A percentile compares a stretch with the other conserved stretches of the same genome.
Evolutionary conservation across 2,888 invertebrate genomes (phyloP).

Genomic region (Tipula vernalis): DNA sequence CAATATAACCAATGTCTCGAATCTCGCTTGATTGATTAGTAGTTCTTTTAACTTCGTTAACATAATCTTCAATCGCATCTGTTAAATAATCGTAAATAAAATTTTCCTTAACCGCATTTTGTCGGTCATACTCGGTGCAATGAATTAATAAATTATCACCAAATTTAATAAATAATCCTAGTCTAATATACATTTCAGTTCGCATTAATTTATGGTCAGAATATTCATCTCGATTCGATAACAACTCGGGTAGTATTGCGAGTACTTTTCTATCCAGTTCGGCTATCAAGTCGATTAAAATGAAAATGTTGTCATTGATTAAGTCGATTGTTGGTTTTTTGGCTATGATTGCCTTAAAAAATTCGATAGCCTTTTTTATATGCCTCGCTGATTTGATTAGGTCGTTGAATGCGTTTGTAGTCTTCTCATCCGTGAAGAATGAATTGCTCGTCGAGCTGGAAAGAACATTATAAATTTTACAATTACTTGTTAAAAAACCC

Average conservation of each 20-base stretch:
- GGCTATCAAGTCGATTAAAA: background rate
- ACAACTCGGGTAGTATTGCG: background rate
- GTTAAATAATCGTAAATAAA: background rate
- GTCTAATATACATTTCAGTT: background rate
- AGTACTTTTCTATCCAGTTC: background rate
- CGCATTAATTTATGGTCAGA: background rate
- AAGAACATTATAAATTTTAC: background rate
- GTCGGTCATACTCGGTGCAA: background rate
- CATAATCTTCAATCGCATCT: background rate
- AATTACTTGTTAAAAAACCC: background rate
- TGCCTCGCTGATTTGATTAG: background rate
- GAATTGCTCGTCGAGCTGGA: background rate
- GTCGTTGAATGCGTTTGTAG: background rate
- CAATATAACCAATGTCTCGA: background rate
- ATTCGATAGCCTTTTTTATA: background rate
- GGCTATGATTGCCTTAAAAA: background rate
- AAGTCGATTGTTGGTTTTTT: background rate
- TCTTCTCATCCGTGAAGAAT: background rate
- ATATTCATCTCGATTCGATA: background rate
- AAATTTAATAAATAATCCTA: background rate
- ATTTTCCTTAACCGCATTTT: background rate
- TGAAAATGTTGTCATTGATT: background rate
- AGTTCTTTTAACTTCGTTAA: background rate
- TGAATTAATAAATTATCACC: background rate
- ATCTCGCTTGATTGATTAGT: background rate